phyloP scores from a whole-genome alignment of 2,888 invertebrate genomes.

The Cheilosia variabilis region DNA sequence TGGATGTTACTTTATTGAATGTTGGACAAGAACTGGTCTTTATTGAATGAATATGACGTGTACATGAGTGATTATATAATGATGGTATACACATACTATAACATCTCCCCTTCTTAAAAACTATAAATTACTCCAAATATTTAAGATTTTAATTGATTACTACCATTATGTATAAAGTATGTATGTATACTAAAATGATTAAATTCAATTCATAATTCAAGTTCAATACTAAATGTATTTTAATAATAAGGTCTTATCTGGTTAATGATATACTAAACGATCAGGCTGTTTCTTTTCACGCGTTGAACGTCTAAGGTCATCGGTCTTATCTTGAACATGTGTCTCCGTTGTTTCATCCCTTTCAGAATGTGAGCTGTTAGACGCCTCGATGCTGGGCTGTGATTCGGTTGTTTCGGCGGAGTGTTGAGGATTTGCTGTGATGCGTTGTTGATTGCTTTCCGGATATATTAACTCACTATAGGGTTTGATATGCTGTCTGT shows the following conservation, averaged over 20 bases:
- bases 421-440: not conserved
- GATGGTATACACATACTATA: no score
- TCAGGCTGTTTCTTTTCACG: constrained; percentile 18
- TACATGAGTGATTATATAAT: no score
- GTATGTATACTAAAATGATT: no score
- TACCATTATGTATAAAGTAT: no score
- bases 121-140: no score
- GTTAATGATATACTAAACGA: constrained; percentile 11
- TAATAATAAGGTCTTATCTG: constrained; percentile 4
- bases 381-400: not conserved
- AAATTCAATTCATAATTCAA: no score
- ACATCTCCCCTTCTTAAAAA: no score
- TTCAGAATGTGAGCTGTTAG: constrained; percentile 10
- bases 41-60: no score
- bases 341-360: not conserved
- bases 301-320: constrained; percentile 14
- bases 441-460: constrained; percentile 13
- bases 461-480: constrained; percentile 11
- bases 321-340: not conserved
- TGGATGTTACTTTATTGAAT: not conserved
- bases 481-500: constrained; percentile 32
- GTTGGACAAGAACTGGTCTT: no score
- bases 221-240: not conserved
- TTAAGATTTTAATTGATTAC: no score
- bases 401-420: constrained; percentile 10